phyloP scores from a whole-genome alignment of 2,113 vertebrate genomes.

The Esox niger region DNA sequence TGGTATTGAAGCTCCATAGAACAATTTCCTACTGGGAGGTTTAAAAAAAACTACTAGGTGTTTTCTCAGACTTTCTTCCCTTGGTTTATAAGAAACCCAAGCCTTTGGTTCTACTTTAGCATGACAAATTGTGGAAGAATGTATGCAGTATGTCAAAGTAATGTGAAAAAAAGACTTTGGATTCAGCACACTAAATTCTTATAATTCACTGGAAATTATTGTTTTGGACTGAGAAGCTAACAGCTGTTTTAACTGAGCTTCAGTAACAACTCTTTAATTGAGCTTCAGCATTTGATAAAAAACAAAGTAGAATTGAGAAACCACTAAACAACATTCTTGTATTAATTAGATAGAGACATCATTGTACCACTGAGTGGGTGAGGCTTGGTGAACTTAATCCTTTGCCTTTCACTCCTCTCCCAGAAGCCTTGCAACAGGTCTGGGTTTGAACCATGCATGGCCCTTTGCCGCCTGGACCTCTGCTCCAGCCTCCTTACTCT shows the following conservation, averaged over 20 bases:
- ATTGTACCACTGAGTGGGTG: conserved; percentile 86
- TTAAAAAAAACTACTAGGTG: no score
- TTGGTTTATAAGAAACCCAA: no score
- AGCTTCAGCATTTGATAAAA: conserved; percentile 47
- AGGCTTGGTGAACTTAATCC: conserved; percentile 82
- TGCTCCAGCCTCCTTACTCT: conserved; percentile 78
- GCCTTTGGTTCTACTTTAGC: no score
- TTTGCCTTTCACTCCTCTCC: conserved; percentile 41
- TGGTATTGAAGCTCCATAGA: no score
- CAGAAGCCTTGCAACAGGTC: conserved; percentile 34
- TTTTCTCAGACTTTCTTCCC: no score
- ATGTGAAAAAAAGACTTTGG: no score
- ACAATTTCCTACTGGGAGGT: no score
- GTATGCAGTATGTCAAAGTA: no score
- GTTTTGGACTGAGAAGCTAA: background rate
- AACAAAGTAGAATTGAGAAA: conserved; percentile 20
- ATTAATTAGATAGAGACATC: background rate
- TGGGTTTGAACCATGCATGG: conserved; percentile 54
- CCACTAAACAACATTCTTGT: no score
- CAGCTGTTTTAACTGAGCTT: conserved; percentile 19
- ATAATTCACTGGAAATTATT: no score
- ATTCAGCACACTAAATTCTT: no score
- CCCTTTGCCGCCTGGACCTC: conserved; percentile 74
- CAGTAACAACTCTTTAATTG: conserved; percentile 15
- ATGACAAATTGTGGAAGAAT: no score